phyloP scores from a whole-genome alignment of 2,888 invertebrate species.

The Leptura quadrifasciata region DNA sequence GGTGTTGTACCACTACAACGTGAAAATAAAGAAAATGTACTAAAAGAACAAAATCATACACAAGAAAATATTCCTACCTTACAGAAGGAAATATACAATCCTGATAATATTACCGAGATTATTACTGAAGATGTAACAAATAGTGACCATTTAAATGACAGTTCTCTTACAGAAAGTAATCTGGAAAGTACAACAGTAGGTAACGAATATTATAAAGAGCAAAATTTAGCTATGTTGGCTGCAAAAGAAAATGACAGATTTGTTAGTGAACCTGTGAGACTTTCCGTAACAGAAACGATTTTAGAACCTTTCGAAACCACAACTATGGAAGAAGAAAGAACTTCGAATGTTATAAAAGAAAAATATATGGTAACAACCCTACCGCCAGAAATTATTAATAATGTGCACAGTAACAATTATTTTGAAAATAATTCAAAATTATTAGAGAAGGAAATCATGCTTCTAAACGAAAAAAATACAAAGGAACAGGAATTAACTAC shows the following conservation, averaged over 20 bases:
- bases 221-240: neutral
- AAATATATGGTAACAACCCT: constrained; percentile 51
- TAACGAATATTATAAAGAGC: neutral
- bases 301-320: neutral
- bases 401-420: constrained; percentile 67
- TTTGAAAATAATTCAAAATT: constrained; percentile 56
- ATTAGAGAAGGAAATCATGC: neutral
- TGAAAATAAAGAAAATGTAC: constrained; percentile 48
- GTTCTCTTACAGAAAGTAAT: neutral
- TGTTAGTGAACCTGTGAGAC: neutral
- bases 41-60: neutral
- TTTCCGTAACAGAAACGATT: neutral
- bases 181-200: neutral
- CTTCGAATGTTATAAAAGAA: too few relatives aligned
- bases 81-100: neutral
- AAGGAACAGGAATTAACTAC: constrained; percentile 31
- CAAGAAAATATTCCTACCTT: neutral
- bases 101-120: neutral
- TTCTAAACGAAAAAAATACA: constrained; percentile 4
- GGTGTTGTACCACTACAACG: constrained; percentile 61
- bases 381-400: constrained; percentile 67
- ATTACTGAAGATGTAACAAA: neutral
- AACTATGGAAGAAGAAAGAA: neutral
- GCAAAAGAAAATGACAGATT: neutral
- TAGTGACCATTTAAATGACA: neutral